These are phyloP conservation scores for Microtus richardsoni DNA, from an alignment of 2,113 vertebrate genomes.

Conservation along the genomic window DNA sequence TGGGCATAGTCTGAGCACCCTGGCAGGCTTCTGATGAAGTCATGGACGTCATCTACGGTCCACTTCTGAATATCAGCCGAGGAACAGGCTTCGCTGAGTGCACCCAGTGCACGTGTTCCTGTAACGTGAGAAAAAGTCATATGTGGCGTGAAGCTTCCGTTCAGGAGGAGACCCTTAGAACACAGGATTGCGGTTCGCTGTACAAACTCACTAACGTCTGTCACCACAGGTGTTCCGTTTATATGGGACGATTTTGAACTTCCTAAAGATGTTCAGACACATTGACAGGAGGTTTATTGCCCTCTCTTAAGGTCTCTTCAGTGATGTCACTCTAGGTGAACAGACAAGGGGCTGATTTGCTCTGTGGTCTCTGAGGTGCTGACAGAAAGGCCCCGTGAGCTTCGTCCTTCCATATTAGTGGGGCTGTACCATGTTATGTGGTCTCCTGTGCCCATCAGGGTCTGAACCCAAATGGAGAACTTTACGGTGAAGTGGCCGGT, in stretches of 20 bases:
- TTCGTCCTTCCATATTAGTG: background rate
- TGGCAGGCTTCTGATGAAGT: conserved; percentile 92
- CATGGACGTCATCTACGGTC: conserved; percentile 94
- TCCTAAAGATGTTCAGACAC: background rate
- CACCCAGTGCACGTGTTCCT: conserved; percentile 89
- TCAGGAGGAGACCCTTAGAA: background rate
- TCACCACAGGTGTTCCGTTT: background rate
- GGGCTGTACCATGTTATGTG: background rate
- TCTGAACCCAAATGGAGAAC: background rate
- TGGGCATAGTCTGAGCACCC: conserved; percentile 95
- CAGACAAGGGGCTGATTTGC: background rate
- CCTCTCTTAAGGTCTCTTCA: background rate
- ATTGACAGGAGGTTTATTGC: background rate
- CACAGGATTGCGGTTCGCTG: background rate
- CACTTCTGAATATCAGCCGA: conserved; percentile 93
- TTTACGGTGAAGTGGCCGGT: background rate
- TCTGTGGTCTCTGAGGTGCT: background rate
- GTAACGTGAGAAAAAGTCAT: conserved; percentile 58
- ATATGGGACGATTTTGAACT: background rate
- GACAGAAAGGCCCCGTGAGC: background rate
- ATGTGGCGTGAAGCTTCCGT: background rate
- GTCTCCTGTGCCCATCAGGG: background rate
- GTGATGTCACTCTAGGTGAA: background rate
- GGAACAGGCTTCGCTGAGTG: conserved; percentile 89
- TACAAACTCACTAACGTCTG: background rate